These are phyloP conservation scores for Oscheius sp. DNA, from an alignment of 1,140 invertebrate species.

Conservation along the genomic window DNA sequence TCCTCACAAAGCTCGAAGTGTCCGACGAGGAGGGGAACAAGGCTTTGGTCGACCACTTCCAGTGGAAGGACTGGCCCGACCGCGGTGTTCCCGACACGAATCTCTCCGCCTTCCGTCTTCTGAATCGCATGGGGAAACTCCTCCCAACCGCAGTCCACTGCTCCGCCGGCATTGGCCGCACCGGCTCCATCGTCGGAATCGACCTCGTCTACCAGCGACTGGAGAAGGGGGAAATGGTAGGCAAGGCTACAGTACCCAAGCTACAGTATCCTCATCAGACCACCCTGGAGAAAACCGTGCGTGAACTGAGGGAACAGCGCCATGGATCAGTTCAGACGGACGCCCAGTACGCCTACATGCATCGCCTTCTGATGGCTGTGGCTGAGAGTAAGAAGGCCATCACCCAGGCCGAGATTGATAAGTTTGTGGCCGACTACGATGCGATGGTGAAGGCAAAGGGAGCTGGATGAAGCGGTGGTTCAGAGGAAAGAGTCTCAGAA, in stretches of 20 bases:
- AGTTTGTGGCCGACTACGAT: too few relatives aligned
- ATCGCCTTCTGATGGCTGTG: slow-evolving; percentile 43
- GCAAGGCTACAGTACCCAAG: too few relatives aligned
- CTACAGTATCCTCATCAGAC: too few relatives aligned
- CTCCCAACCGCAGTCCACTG: slow-evolving; percentile 93
- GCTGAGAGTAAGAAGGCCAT: slow-evolving; percentile 43
- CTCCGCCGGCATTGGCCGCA: slow-evolving; percentile 91
- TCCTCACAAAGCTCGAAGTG: too few relatives aligned
- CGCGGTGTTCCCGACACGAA: slow-evolving; percentile 4
- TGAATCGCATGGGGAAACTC: slow-evolving; percentile 56
- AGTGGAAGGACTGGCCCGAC: too few relatives aligned
- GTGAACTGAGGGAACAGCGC: slow-evolving; percentile 39
- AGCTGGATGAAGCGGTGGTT: too few relatives aligned
- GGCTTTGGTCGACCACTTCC: slow-evolving; percentile 4
- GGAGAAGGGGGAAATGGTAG: slow-evolving; percentile 31
- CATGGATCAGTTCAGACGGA: slow-evolving; percentile 51
- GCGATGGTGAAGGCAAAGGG: too few relatives aligned
- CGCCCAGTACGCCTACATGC: slow-evolving; percentile 48
- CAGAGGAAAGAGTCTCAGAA: too few relatives aligned
- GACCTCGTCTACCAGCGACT: slow-evolving; percentile 35
- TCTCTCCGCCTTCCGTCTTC: neutral
- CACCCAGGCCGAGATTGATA: too few relatives aligned
- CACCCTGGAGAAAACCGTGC: slow-evolving; percentile 36
- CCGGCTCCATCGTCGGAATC: slow-evolving; percentile 67
- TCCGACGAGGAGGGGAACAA: neutral